Percentiles rank a stretch among this genome's conserved stretches.
These are phyloP conservation scores for Ceratina japonica DNA, from an alignment of 1,140 invertebrate species.

Conservation along the genomic window DNA sequence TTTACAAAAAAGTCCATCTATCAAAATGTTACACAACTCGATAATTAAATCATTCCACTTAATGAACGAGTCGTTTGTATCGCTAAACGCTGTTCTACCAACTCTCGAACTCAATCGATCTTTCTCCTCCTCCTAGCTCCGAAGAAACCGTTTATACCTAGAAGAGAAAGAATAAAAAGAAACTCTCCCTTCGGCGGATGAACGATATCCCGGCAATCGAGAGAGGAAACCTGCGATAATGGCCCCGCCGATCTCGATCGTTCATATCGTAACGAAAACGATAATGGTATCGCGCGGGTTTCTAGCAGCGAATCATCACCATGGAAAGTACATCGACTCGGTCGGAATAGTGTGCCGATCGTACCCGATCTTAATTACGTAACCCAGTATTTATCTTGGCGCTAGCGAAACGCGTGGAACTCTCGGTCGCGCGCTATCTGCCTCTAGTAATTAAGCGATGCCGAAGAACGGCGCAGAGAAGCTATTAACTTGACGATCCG, in stretches of 20 bases:
- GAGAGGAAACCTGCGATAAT: background rate
- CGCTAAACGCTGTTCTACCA: background rate
- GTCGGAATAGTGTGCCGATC: constrained; percentile 17
- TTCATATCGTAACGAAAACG: background rate
- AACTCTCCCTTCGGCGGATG: background rate
- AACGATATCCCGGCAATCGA: background rate
- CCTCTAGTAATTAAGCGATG: constrained; percentile 34
- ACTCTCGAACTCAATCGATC: background rate
- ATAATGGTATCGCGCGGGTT: background rate
- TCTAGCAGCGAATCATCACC: background rate
- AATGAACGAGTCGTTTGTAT: background rate
- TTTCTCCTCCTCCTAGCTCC: no score
- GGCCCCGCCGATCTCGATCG: background rate
- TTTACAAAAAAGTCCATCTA: background rate
- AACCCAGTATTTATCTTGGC: constrained; percentile 17
- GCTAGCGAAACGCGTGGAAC: constrained; percentile 6
- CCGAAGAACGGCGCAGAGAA: constrained; percentile 19
- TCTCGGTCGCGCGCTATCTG: constrained; percentile 12
- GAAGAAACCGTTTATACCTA: background rate
- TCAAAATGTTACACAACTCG: background rate
- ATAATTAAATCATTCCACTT: background rate
- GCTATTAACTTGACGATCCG: constrained; percentile 25
- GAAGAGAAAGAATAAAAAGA: background rate
- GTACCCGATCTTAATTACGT: constrained; percentile 38
- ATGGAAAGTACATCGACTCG: background rate